Base-by-base conservation (phyloP, 30 jellyfish, hydroid and myxozoan genomes). In the Hydra vulgaris region DNA sequence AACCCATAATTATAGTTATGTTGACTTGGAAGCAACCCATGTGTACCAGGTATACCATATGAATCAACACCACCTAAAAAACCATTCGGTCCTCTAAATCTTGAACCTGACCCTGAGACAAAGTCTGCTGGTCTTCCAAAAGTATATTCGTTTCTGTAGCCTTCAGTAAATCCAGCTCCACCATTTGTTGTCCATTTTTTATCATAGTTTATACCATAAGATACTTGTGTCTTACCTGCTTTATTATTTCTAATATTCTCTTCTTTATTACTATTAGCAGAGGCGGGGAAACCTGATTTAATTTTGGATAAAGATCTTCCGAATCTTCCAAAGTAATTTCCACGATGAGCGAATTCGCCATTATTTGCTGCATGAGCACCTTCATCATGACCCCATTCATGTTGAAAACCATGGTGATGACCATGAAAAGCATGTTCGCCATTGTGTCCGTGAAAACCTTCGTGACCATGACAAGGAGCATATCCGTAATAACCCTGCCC, bases 391-490 rank as follows among this genome's bases (percentile, higher is more conserved):
- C 95, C 95, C 99, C 99, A 92, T 25, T 92, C 99, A 61, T 87
- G 99, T 66, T 86, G 96, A 54, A 88, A 92, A 23, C 99, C 99
- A 67, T 95, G 97, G 54, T 87, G 99, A 76, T 92, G 99, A 19
- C 99, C 99, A 79, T 92, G 99, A 71, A 87, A 90, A 7, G 95
- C 96, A 94, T 92, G 99, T 52, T 87, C 96, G 20, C 89, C 95
- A 53, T 91, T 84, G 66, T 91, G 94, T 54, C 83, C 95, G 72
- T 91, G 96, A 18, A 27, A 80, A 25, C 79, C 80, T 15, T 23
- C 23, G 25, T 71, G 79, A 7, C 66, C 67, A 12, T 73, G 67
- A 21, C 81, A 27, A 26, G 61, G 61, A 40, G n/a, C n/a, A 56
- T 68, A n/a, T 68, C 27, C 95, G 70, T 66, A 23, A 7, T 79